These are phyloP conservation scores for Agonopterix alstromeriana DNA, from an alignment of 2,888 invertebrate species.

Conservation along the genomic window DNA sequence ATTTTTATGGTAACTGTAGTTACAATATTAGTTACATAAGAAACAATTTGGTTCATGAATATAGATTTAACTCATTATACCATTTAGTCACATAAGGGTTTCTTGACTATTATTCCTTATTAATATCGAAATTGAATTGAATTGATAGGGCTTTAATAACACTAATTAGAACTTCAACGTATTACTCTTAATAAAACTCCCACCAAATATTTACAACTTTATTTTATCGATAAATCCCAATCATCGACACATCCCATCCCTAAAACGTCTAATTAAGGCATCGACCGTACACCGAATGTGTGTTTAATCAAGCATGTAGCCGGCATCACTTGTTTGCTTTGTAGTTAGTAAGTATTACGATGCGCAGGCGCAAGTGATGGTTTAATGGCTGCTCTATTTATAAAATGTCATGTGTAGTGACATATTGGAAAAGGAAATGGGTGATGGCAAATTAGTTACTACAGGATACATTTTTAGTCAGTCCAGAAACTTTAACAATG, in stretches of 20 bases:
- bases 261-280: slow-evolving; percentile 67
- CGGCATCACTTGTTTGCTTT: slow-evolving; percentile 57
- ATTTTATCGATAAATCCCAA: slow-evolving; percentile 13
- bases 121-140: too few relatives aligned
- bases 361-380: slow-evolving; percentile 31
- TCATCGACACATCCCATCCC: slow-evolving; percentile 22
- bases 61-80: neutral
- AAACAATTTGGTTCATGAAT: neutral
- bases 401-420: neutral
- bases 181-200: neutral
- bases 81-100: neutral
- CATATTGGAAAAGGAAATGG: too few relatives aligned
- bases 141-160: too few relatives aligned
- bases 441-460: too few relatives aligned
- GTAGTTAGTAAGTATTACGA: slow-evolving; percentile 22
- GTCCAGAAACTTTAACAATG: too few relatives aligned
- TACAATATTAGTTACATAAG: neutral
- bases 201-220: neutral
- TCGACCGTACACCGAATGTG: slow-evolving; percentile 69
- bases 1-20: neutral
- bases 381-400: slow-evolving; percentile 2
- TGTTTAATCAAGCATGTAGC: slow-evolving; percentile 68
- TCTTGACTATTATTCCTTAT: too few relatives aligned
- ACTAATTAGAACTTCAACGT: neutral
- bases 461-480: too few relatives aligned